These are phyloP conservation scores for Lepidocolaptes lacrymiger DNA, from an alignment of 2,797 vertebrate species.

Conservation along the genomic window DNA sequence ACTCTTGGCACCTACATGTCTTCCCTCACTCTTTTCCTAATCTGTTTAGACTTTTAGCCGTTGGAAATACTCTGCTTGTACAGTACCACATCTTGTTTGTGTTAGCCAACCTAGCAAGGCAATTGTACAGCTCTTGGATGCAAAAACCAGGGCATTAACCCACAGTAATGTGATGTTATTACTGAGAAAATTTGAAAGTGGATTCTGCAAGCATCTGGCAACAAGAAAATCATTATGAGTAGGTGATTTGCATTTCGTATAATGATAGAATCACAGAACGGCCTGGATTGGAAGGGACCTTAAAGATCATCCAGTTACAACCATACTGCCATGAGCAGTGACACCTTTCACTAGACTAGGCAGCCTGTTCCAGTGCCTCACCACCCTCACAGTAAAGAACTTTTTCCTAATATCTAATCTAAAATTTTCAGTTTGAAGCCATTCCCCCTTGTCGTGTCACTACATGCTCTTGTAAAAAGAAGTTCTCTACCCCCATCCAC, in stretches of 20 bases:
- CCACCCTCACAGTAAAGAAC: rapidly evolving
- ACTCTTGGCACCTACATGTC: not conserved
- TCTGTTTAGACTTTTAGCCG: slow-evolving; percentile 8
- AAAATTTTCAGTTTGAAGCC: not conserved
- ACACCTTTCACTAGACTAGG: not conserved
- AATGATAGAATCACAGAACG: not conserved
- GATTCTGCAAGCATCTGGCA: not conserved
- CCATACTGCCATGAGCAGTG: not conserved
- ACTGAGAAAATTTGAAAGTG: not conserved
- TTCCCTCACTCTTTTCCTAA: not conserved
- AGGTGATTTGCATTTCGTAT: not conserved
- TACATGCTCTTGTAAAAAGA: not conserved
- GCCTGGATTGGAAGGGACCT: not conserved
- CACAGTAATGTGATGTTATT: not conserved
- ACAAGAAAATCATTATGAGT: not conserved
- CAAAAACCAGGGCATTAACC: not conserved
- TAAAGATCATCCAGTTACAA: not conserved
- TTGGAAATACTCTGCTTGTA: not conserved
- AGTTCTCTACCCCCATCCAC: no score
- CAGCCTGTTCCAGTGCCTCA: not conserved
- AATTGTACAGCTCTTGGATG: not conserved
- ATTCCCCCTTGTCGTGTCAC: not conserved
- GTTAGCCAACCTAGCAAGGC: not conserved
- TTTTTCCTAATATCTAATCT: not conserved
- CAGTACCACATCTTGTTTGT: not conserved